Base-by-base conservation (phyloP, 1,140 invertebrate genomes). In the Drosophila kohkoa region DNA sequence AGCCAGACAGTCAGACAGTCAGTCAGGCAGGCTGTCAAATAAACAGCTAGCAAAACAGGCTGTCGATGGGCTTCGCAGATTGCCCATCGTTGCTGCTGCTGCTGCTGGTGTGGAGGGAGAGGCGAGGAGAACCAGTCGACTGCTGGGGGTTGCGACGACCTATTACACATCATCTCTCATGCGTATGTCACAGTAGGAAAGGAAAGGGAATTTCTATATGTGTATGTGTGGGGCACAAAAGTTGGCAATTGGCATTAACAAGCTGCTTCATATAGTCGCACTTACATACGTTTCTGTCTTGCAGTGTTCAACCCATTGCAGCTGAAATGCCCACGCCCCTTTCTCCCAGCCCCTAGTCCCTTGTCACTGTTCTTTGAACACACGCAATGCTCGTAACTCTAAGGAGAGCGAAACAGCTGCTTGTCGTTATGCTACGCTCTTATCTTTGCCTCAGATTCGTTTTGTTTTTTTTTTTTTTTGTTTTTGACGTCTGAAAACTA, bases 161-260 rank as follows among this genome's bases (percentile, higher is more conserved):
- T 66, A 55, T 72, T 74, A 62, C 52, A 54, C 57, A 73, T 67
- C 64, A 67, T 43, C 46, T 35, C 10, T 49, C 30, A 20, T 55
- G 20, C 45, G 25, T 30, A 20, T 49, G 32, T 38, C 45, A 25
- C 28, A 28, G 63, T 54, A 38, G 5, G 38, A 25, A 20, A 20
- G 20, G 20, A 3, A 25, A 25, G 20, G 20, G 20, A 25, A 25
- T 25, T 25, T 25, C 20, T 16, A 20, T 65, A 16, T 32, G 13
- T 49, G 52, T 20, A 10, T 8, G 51, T 8, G 55, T 20, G 7
- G 10, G 41, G 11, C 32, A 51, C 46, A 60, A 77, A 65, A 69
- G 59, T 70, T 66, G 32, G 55, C 66, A 66, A 75, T 75, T 78
- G 76, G 49, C 72, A 75, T 75, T 78, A 78, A 75, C 75, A 69